Percentiles rank a stretch among this genome's conserved stretches.
Evolutionary conservation across 2,888 invertebrate species (phyloP).

Genomic region (Drosophila longiperda): DNA sequence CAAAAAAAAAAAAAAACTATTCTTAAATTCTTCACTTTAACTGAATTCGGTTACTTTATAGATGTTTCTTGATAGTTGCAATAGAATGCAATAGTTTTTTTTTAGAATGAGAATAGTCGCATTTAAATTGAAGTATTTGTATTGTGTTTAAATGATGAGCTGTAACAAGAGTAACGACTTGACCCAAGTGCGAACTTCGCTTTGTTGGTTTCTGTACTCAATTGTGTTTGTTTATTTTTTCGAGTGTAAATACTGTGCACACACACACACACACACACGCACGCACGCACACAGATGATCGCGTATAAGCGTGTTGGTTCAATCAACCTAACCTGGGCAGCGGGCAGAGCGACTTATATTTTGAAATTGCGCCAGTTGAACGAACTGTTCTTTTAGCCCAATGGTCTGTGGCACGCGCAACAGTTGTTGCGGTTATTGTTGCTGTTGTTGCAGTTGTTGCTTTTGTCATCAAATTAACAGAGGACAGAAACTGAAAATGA

Average conservation of each 20-base stretch:
- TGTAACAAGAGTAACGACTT: not conserved
- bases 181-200: not conserved
- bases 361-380: conserved; percentile 56
- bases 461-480: conserved; percentile 30
- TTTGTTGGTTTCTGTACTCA: not conserved
- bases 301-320: conserved; percentile 31
- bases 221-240: not conserved
- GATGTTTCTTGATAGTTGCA: not conserved
- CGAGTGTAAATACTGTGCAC: not conserved
- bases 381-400: conserved; percentile 54
- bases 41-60: too few species aligned
- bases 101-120: not conserved
- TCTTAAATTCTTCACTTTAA: not conserved
- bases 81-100: too few species aligned
- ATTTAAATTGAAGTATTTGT: not conserved
- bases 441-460: not conserved
- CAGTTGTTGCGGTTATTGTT: conserved; percentile 22
- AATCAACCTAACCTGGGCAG: conserved; percentile 42
- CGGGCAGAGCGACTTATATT: conserved; percentile 48
- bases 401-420: conserved; percentile 52
- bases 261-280: too few species aligned
- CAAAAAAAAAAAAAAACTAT: too few species aligned
- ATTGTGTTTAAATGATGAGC: not conserved
- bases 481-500: conserved; percentile 14
- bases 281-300: not conserved